phyloP scores from a whole-genome alignment of 2,113 vertebrate genomes.

The Apodemus sylvaticus region DNA sequence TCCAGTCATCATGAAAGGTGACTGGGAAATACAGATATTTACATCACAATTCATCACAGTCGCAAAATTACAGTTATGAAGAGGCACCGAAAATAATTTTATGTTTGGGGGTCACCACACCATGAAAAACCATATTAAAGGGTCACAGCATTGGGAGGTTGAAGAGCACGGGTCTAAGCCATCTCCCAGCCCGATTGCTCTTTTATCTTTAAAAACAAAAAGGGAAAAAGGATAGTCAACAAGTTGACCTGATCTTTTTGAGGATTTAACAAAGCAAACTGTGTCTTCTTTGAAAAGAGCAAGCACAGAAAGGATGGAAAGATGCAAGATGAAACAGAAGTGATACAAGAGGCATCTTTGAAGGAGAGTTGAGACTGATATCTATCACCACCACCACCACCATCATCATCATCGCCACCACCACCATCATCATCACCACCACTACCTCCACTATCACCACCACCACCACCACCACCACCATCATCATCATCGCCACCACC shows the following conservation, averaged over 20 bases:
- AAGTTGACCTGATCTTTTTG: background rate
- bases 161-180: background rate
- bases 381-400: background rate
- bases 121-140: background rate
- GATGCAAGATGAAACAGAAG: background rate
- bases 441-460: too few relatives aligned
- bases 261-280: constrained; percentile 18
- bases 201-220: constrained; percentile 21
- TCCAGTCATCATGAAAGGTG: background rate
- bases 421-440: too few relatives aligned
- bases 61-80: background rate
- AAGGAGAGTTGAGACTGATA: background rate
- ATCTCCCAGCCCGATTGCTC: background rate
- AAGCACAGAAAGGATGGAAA: background rate
- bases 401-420: too few relatives aligned
- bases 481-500: too few relatives aligned
- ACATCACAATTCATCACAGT: background rate
- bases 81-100: background rate
- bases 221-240: background rate
- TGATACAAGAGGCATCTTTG: background rate
- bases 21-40: background rate
- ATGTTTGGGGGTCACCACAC: background rate
- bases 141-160: background rate
- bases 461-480: too few relatives aligned
- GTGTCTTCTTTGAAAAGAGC: background rate